Conservation (phyloP, 2,113 vertebrate species). For the Erinaceus europaeus region DNA sequence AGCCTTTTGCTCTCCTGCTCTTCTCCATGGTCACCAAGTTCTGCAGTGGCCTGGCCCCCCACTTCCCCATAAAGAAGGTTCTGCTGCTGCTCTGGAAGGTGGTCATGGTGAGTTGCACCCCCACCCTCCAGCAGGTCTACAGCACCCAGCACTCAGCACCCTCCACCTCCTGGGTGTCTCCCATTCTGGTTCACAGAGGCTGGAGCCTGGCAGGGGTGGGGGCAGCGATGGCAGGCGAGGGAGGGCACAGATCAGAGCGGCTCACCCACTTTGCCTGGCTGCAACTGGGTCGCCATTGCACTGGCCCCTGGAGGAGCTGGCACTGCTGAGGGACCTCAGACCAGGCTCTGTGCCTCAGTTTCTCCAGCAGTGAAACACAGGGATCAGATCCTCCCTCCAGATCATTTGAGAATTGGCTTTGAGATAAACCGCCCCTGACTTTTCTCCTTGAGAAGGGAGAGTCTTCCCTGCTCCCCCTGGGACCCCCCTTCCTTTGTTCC, state of each 20-base stretch:
- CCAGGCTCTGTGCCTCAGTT: background rate
- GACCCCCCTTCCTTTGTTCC: no score
- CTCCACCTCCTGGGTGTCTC: background rate
- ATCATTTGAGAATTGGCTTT: conserved; percentile 29
- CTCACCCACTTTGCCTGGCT: background rate
- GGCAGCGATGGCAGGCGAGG: background rate
- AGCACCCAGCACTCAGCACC: no score
- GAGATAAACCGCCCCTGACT: no score
- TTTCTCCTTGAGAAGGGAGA: background rate
- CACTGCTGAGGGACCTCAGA: background rate
- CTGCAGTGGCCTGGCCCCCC: conserved; percentile 95
- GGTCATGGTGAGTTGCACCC: conserved; percentile 86
- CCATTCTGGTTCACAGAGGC: background rate
- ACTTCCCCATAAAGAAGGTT: conserved; percentile 99
- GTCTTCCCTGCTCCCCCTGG: no score
- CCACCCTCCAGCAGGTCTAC: background rate
- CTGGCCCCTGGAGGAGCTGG: background rate
- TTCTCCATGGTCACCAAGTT: conserved; percentile 98
- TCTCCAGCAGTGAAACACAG: conserved; percentile 21
- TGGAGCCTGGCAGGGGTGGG: background rate
- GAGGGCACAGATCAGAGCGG: background rate
- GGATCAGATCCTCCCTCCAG: background rate
- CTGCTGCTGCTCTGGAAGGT: conserved; percentile 98
- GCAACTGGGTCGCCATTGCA: background rate
- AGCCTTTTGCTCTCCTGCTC: conserved; percentile 93